phyloP scores from a whole-genome alignment of 2,113 vertebrate species.

The Microcebus griseorufus region DNA sequence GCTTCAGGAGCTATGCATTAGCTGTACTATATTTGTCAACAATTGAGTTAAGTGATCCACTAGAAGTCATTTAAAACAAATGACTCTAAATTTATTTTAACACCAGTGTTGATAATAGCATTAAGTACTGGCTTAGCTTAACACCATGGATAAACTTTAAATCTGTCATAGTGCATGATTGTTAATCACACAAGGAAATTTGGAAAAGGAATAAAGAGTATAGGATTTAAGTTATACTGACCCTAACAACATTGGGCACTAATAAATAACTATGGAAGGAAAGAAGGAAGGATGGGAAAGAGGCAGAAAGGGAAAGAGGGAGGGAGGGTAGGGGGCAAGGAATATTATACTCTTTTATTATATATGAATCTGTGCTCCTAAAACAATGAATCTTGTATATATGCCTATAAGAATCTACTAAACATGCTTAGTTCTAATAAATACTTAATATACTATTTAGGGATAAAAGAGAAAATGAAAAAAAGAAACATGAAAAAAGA shows the following conservation, averaged over 20 bases:
- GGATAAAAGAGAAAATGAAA: neutral
- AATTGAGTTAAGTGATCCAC: conserved; percentile 58
- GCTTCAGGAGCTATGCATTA: conserved; percentile 47
- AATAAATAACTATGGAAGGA: neutral
- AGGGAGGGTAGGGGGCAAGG: neutral
- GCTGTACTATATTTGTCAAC: conserved; percentile 62
- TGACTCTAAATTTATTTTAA: conserved; percentile 63
- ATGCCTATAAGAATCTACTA: neutral
- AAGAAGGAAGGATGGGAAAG: neutral
- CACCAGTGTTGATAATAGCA: conserved; percentile 30
- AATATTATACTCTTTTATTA: neutral
- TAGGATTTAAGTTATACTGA: conserved; percentile 31
- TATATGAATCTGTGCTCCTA: neutral
- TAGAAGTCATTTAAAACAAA: conserved; percentile 72
- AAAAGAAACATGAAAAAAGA: neutral
- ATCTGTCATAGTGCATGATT: conserved; percentile 43
- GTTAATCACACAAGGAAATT: conserved; percentile 61
- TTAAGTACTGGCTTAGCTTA: conserved; percentile 53
- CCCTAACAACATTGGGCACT: neutral
- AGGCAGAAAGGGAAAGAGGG: too few relatives aligned
- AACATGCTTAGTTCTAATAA: neutral
- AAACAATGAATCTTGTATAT: neutral
- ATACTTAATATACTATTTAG: neutral
- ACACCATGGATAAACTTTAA: conserved; percentile 30
- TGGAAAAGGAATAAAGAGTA: conserved; percentile 9